phyloP scores from a whole-genome alignment of 2,888 invertebrate species.

The Phengaris alcon region DNA sequence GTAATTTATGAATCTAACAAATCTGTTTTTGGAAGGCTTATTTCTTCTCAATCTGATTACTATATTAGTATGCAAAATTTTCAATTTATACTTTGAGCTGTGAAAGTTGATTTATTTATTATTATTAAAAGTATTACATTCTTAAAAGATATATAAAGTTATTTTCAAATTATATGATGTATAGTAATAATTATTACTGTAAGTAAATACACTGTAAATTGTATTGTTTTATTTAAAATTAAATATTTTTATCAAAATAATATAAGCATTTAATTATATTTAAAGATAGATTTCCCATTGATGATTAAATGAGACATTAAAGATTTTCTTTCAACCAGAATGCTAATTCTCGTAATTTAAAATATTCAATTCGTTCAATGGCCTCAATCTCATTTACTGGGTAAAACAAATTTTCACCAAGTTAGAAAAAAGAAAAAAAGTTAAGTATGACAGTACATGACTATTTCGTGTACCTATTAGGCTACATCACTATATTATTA shows the following conservation, averaged over 20 bases:
- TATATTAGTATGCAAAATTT: background rate
- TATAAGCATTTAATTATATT: background rate
- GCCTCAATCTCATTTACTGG: no score
- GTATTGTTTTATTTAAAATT: background rate
- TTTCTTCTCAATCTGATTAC: background rate
- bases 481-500: no score
- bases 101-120: background rate
- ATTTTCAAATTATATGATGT: background rate
- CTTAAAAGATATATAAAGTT: background rate
- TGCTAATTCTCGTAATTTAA: no score
- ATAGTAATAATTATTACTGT: background rate
- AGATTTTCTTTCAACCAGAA: no score
- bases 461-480: no score
- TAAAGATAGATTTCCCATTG: no score
- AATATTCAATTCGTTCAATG: no score
- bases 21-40: background rate
- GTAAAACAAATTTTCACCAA: no score
- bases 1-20: background rate
- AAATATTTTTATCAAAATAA: background rate
- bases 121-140: background rate
- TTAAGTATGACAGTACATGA: no score
- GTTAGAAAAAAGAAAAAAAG: no score
- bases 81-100: background rate
- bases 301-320: no score
- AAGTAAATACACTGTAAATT: conserved; percentile 15